These are phyloP conservation scores for Sinella curviseta DNA, from an alignment of 1,140 invertebrate genomes.

Conservation along the genomic window DNA sequence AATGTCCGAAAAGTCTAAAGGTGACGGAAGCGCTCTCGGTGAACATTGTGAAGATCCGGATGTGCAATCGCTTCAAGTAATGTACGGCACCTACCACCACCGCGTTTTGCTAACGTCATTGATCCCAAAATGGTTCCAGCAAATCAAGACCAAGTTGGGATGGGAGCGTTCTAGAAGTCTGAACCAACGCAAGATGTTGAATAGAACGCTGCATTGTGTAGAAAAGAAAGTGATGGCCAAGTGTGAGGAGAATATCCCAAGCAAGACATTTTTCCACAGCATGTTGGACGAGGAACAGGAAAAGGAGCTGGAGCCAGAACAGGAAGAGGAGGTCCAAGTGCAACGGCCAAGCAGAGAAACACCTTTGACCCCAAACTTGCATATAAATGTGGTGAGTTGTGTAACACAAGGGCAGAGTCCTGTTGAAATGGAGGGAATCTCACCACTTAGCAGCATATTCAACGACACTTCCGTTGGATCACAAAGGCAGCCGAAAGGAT, in stretches of 20 bases:
- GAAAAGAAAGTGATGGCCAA: neutral
- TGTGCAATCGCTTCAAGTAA: neutral
- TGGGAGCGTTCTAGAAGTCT: neutral
- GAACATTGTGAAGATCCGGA: constrained; percentile 24
- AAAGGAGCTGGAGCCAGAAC: constrained; percentile 41
- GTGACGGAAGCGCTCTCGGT: neutral
- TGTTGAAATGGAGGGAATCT: constrained; percentile 15
- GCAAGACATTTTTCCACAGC: constrained; percentile 30
- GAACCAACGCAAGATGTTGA: neutral
- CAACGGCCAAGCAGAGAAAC: neutral
- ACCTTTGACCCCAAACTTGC: neutral
- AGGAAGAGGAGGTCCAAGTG: constrained; percentile 25
- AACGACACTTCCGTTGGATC: neutral
- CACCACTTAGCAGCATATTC: neutral
- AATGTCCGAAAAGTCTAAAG: neutral
- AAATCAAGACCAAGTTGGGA: no score
- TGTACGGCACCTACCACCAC: constrained; percentile 1
- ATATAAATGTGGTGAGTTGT: neutral
- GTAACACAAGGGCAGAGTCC: constrained; percentile 5
- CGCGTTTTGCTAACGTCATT: constrained; percentile 19
- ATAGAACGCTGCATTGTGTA: neutral
- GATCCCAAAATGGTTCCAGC: constrained; percentile 19
- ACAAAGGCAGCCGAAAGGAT: neutral
- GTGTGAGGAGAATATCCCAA: neutral
- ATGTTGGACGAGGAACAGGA: constrained; percentile 46